Conservation (phyloP, 1,140 invertebrate genomes). For the Pogonus chalceus region DNA sequence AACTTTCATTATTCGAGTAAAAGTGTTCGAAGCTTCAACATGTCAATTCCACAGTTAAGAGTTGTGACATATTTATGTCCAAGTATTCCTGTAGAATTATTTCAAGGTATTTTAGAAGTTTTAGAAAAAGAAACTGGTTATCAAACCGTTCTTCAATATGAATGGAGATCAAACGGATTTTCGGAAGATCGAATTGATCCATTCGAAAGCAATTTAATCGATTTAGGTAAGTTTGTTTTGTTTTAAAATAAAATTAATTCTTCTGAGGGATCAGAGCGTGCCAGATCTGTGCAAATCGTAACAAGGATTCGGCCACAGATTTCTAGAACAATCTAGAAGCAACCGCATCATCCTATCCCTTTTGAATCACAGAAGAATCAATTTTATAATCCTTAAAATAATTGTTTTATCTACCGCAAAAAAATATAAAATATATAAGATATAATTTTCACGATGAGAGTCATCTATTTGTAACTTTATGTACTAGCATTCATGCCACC, state of each 20-base stretch:
- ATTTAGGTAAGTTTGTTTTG: slow-evolving; percentile 40
- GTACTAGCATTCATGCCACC: slow-evolving; percentile 47
- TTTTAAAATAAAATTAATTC: neutral
- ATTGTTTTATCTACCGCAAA: neutral
- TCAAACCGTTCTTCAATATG: slow-evolving; percentile 44
- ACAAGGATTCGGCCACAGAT: neutral
- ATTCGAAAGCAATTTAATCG: slow-evolving; percentile 41
- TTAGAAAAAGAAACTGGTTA: slow-evolving; percentile 42
- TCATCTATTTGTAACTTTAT: neutral
- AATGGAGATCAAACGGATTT: slow-evolving; percentile 34
- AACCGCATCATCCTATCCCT: neutral
- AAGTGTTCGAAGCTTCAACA: neutral
- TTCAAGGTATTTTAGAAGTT: slow-evolving; percentile 44
- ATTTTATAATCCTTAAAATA: neutral
- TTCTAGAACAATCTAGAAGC: neutral
- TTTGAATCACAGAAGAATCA: neutral
- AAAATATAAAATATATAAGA: neutral
- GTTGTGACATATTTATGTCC: slow-evolving; percentile 50
- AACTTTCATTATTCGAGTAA: neutral
- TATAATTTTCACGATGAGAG: neutral
- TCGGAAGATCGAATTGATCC: slow-evolving; percentile 43
- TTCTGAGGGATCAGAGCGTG: neutral
- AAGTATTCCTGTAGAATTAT: slow-evolving; percentile 48
- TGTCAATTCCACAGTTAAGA: slow-evolving; percentile 33
- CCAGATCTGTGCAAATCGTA: neutral